phyloP scores from a whole-genome alignment of 2,888 invertebrate genomes.

The Eristalinus aeneus region DNA sequence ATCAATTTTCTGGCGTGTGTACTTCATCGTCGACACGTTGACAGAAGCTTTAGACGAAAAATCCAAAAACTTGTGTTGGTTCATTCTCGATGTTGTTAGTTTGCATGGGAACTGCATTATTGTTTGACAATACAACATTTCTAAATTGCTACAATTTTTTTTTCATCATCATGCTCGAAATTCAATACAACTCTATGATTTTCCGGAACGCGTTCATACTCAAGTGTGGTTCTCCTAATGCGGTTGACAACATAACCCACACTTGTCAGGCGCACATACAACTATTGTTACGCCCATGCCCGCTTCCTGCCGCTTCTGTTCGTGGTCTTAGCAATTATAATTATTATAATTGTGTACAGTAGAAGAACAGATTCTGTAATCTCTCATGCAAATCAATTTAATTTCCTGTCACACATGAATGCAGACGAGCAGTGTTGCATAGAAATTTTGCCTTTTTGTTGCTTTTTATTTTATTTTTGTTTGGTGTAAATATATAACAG shows the following conservation, averaged over 20 bases:
- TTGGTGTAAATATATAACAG: not conserved
- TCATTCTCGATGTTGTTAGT: slow-evolving; percentile 3
- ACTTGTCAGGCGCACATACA: slow-evolving; percentile 32
- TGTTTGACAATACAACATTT: slow-evolving; percentile 11
- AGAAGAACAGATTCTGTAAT: slow-evolving; percentile 39
- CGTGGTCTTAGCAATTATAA: slow-evolving; percentile 52
- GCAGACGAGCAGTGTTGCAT: slow-evolving; percentile 45
- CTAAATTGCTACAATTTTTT: slow-evolving; percentile 28
- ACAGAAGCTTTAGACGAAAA: slow-evolving; percentile 38
- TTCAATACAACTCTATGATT: not conserved
- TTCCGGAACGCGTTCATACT: slow-evolving; percentile 1
- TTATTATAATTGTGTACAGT: slow-evolving; percentile 55
- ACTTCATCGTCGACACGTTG: not conserved
- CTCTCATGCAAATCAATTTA: slow-evolving; percentile 71
- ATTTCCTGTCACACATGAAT: slow-evolving; percentile 68
- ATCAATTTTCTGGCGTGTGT: slow-evolving; percentile 23
- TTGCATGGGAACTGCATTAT: slow-evolving; percentile 5
- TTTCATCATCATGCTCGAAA: slow-evolving; percentile 11
- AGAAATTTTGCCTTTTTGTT: slow-evolving; percentile 44
- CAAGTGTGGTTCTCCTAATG: slow-evolving; percentile 10
- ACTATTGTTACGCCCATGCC: not conserved
- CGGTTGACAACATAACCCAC: slow-evolving; percentile 48
- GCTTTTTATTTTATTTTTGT: no score
- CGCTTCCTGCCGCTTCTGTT: not conserved
- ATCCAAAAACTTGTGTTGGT: not conserved